Evolutionary conservation across 2,797 vertebrate species (phyloP).

Genomic region (Clarias platycephalus): DNA sequence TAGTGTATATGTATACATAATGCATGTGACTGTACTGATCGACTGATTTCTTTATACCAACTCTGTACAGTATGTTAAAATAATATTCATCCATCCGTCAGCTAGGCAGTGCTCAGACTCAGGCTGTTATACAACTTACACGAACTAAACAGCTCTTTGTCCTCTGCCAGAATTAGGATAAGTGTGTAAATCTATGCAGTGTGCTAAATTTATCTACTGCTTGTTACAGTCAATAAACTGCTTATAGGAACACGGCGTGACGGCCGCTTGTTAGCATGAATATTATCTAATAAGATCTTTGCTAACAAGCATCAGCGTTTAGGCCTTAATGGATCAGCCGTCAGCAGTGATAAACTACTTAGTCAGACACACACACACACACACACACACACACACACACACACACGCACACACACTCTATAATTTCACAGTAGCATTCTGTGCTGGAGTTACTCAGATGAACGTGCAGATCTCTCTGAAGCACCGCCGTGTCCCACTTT

Average conservation of each 20-base stretch:
- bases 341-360: background rate
- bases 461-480: background rate
- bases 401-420: constrained; percentile 15
- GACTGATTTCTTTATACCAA: background rate
- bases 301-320: background rate
- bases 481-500: background rate
- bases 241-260: no score
- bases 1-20: background rate
- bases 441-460: background rate
- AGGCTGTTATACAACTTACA: background rate
- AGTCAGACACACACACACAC: constrained; percentile 4
- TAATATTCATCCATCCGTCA: no score
- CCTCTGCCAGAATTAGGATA: background rate
- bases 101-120: background rate
- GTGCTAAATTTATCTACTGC: background rate
- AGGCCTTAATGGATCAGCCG: background rate
- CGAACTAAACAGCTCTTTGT: background rate
- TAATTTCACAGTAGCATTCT: background rate
- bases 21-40: no score
- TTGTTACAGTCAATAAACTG: background rate
- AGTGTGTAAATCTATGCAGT: background rate
- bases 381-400: constrained; percentile 12
- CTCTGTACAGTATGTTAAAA: no score
- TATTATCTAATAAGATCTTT: background rate
- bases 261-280: background rate